These are phyloP conservation scores for Euglossa dilemma DNA, from an alignment of 1,140 invertebrate genomes.

Conservation along the genomic window DNA sequence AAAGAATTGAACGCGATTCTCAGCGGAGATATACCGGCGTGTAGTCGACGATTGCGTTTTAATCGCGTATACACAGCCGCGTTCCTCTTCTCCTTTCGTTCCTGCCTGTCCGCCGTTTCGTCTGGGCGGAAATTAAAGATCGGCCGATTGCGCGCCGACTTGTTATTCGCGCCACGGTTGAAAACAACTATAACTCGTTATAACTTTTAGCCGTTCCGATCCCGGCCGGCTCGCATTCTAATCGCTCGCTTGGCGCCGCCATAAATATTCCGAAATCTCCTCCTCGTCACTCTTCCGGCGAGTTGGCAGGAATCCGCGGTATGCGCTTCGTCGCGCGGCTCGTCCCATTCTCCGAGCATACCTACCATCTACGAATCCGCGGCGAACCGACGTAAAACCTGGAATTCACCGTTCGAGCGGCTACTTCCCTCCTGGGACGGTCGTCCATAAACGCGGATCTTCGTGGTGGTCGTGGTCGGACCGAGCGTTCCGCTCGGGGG, in stretches of 20 bases:
- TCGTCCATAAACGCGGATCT: neutral
- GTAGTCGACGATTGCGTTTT: slow-evolving; percentile 7
- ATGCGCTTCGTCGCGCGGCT: slow-evolving; percentile 31
- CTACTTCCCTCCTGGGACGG: neutral
- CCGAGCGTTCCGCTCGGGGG: neutral
- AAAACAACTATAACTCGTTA: neutral
- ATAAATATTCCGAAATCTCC: slow-evolving; percentile 41
- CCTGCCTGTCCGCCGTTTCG: neutral
- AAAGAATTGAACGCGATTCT: slow-evolving; percentile 41
- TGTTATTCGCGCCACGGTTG: neutral
- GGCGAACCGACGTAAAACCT: neutral
- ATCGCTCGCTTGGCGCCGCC: slow-evolving; percentile 8
- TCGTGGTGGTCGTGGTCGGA: neutral
- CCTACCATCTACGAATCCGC: neutral
- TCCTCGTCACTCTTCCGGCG: neutral
- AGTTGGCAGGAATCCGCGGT: neutral
- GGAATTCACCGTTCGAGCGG: neutral
- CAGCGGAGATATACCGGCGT: slow-evolving; percentile 19
- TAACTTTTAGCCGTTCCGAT: too few species aligned
- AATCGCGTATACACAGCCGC: neutral
- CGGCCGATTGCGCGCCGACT: neutral
- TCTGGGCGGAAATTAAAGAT: slow-evolving; percentile 6
- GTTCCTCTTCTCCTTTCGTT: too few species aligned
- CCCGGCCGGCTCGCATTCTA: neutral
- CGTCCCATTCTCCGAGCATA: slow-evolving; percentile 33